A percentile compares a stretch with the other conserved stretches of the same genome.
Evolutionary conservation across 2,888 invertebrate species (phyloP).

Genomic region (Andrena flavipes): DNA sequence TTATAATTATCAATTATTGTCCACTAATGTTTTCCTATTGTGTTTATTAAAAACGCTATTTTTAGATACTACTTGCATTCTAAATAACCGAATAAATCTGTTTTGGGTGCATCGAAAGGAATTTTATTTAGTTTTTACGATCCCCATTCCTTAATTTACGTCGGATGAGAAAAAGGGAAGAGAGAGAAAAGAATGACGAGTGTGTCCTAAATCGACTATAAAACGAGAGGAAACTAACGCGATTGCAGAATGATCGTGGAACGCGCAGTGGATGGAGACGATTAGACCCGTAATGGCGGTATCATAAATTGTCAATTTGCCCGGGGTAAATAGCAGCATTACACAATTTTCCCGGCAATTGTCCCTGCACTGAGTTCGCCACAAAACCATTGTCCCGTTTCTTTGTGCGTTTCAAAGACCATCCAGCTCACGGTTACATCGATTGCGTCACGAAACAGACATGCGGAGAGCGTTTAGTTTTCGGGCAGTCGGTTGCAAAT

Average conservation of each 20-base stretch:
- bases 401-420: constrained; percentile 29
- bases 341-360: constrained; percentile 42
- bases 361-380: constrained; percentile 9
- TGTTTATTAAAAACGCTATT: too few relatives aligned
- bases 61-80: too few relatives aligned
- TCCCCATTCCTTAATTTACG: too few relatives aligned
- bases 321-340: constrained; percentile 36
- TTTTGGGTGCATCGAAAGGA: too few relatives aligned
- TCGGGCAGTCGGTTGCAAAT: constrained; percentile 3
- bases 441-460: constrained; percentile 11
- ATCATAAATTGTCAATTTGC: constrained; percentile 48
- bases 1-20: too few relatives aligned
- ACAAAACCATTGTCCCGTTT: not conserved
- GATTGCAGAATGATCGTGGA: constrained; percentile 17
- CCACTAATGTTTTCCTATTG: too few relatives aligned
- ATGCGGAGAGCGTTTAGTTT: not conserved
- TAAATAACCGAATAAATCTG: too few relatives aligned
- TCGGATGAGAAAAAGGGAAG: not conserved
- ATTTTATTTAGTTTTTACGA: too few relatives aligned
- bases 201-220: not conserved
- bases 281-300: constrained; percentile 36
- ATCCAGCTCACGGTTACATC: constrained; percentile 2
- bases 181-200: not conserved
- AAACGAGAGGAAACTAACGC: not conserved
- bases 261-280: constrained; percentile 16